phyloP scores from a whole-genome alignment of 2,888 invertebrate genomes.

The Tribolium freemani region DNA sequence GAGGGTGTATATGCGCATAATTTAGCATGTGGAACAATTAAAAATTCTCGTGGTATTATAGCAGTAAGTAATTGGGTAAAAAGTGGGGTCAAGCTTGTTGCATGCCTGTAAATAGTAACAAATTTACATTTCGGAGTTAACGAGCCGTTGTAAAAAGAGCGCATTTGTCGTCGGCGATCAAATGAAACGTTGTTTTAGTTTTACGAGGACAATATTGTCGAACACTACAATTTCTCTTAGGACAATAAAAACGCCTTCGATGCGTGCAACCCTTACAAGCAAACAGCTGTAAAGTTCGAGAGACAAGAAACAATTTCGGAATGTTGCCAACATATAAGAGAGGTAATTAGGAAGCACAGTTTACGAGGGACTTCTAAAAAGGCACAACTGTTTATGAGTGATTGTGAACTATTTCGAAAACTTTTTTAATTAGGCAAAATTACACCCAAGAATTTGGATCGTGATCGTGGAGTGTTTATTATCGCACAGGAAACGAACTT shows the following conservation, averaged over 20 bases:
- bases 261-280: conserved; percentile 38
- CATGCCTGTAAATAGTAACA: conserved; percentile 18
- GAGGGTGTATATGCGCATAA: background rate
- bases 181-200: conserved; percentile 34
- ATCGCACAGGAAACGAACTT: conserved; percentile 14
- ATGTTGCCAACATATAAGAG: conserved; percentile 44
- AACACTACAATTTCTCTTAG: conserved; percentile 42
- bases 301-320: conserved; percentile 44
- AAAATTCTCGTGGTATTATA: background rate
- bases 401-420: conserved; percentile 13
- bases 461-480: conserved; percentile 14
- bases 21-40: conserved; percentile 6
- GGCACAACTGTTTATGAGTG: conserved; percentile 32
- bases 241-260: conserved; percentile 39
- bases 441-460: conserved; percentile 5
- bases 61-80: background rate
- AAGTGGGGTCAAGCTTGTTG: conserved; percentile 11
- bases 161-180: conserved; percentile 32
- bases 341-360: conserved; percentile 44
- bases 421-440: conserved; percentile 22
- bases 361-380: conserved; percentile 40
- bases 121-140: conserved; percentile 32
- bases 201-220: conserved; percentile 38
- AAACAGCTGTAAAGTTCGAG: conserved; percentile 46
- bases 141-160: conserved; percentile 25